Percentiles rank a stretch among this genome's conserved stretches.
Evolutionary conservation across 2,797 vertebrate genomes (phyloP).

Genomic region (Lithobates pipiens): DNA sequence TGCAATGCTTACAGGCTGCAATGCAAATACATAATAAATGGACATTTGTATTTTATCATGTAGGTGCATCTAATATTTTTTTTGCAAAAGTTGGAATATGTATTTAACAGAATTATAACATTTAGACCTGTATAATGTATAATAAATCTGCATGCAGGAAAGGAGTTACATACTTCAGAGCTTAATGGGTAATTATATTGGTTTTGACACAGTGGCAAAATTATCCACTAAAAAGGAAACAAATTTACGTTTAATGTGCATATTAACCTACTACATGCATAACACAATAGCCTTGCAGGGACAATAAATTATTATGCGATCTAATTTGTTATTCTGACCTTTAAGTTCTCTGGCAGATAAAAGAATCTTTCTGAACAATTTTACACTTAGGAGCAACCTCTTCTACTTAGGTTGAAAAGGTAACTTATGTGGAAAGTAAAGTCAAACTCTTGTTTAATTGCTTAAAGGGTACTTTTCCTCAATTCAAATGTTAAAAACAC

Average conservation of each 20-base stretch:
- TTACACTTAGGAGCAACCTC: background rate
- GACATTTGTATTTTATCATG: too few species aligned
- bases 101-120: too few species aligned
- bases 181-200: background rate
- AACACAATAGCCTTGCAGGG: background rate
- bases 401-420: background rate
- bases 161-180: background rate
- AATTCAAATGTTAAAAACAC: too few species aligned
- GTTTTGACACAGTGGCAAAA: background rate
- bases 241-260: background rate
- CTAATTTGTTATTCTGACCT: background rate
- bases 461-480: too few species aligned
- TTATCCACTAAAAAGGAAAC: background rate
- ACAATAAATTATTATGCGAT: background rate
- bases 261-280: background rate
- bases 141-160: too few species aligned
- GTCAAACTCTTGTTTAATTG: too few species aligned
- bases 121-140: too few species aligned
- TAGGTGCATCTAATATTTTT: too few species aligned
- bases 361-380: background rate
- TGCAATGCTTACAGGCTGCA: too few species aligned
- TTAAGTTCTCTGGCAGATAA: background rate
- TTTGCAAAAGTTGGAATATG: too few species aligned
- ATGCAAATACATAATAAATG: too few species aligned
- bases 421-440: too few species aligned